Conservation (phyloP, 2,888 invertebrate genomes). For the Antitype chi region DNA sequence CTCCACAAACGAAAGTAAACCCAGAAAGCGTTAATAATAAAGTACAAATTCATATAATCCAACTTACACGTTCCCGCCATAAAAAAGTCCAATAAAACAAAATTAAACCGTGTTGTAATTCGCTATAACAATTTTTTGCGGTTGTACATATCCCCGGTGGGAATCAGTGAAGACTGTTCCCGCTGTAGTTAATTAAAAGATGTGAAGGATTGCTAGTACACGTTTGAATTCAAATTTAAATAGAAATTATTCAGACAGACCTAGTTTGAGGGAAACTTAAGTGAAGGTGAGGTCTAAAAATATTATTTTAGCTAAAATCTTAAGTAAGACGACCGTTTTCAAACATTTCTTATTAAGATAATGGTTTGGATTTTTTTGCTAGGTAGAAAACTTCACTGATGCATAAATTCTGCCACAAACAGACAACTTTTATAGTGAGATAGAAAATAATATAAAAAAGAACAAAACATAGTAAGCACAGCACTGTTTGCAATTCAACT, state of each 20-base stretch:
- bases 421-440: background rate
- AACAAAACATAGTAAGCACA: background rate
- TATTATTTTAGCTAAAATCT: background rate
- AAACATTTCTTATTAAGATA: background rate
- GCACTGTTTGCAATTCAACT: background rate
- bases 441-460: background rate
- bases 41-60: constrained; percentile 58
- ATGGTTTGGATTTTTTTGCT: background rate
- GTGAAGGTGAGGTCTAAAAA: background rate
- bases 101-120: constrained; percentile 72
- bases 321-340: background rate
- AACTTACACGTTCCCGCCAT: constrained; percentile 57
- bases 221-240: constrained; percentile 58
- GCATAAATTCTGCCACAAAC: background rate
- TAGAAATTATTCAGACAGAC: constrained; percentile 41
- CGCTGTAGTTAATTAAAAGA: constrained; percentile 77
- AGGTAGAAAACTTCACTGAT: background rate
- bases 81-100: constrained; percentile 65
- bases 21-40: constrained; percentile 50
- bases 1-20: constrained; percentile 40
- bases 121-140: constrained; percentile 69
- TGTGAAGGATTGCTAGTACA: constrained; percentile 67
- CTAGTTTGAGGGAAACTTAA: background rate
- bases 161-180: constrained; percentile 67
- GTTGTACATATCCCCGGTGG: constrained; percentile 60